Evolutionary conservation across 2,113 vertebrate species (phyloP).

Genomic region (Tragelaphus scriptus): DNA sequence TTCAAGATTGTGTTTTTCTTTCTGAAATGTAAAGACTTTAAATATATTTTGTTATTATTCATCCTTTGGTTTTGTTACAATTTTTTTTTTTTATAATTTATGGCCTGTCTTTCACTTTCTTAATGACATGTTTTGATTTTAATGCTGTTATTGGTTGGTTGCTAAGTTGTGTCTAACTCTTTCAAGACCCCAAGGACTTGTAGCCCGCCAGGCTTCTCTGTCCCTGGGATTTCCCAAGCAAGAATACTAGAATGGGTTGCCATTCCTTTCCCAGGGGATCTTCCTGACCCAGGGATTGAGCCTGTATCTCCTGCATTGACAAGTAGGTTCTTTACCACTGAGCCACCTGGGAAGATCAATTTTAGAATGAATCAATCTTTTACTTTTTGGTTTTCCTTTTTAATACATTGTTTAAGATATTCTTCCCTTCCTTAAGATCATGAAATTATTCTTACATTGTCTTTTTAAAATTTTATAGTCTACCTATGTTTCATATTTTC

Average conservation of each 20-base stretch:
- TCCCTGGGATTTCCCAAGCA: neutral
- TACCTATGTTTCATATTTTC: neutral
- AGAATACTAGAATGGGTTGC: neutral
- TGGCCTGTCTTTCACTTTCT: neutral
- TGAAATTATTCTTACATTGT: neutral
- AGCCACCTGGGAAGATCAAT: neutral
- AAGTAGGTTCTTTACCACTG: neutral
- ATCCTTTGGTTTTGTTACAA: neutral
- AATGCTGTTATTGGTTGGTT: neutral
- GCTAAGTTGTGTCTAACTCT: neutral
- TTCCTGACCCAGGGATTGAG: neutral
- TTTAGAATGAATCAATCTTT: neutral
- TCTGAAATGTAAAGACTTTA: neutral
- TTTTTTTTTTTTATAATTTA: neutral
- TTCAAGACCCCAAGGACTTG: neutral
- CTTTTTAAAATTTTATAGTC: neutral
- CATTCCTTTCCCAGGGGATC: neutral
- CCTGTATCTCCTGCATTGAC: neutral
- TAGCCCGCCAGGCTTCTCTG: neutral
- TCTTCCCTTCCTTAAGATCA: neutral
- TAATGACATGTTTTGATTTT: neutral
- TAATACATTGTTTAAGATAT: neutral
- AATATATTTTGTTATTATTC: neutral
- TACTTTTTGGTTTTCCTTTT: neutral
- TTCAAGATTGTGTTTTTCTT: neutral